Base-by-base conservation (phyloP, 2,113 vertebrate genomes). In the Semnornis frantzii region DNA sequence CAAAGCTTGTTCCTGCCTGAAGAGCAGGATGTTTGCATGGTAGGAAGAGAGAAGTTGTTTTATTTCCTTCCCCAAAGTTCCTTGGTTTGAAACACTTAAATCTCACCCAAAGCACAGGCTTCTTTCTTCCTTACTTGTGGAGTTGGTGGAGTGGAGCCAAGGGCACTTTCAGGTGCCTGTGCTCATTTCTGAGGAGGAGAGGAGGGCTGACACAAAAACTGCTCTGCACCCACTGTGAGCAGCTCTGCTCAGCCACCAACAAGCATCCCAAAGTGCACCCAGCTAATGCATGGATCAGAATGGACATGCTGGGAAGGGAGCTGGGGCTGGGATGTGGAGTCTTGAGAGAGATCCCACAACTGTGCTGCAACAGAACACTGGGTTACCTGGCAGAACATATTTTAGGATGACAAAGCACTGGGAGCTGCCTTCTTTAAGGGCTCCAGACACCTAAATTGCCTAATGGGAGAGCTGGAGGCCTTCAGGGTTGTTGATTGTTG, bases 11-110 rank as follows among this genome's bases (percentile, higher is more conserved):
- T 92, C 69, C 66, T 93, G 37, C 37, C n/a, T 71, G 81, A 68
- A 46, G 62, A 94, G 24, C 52, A n/a, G n/a, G 21, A 3, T 74
- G 31, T 12, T 57, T 2, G 2, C 0, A 0, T 25, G 46, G 28
- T 68, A 33, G 31, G 37, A 5, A 48, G 33, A 50, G 27, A 0
- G 1, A n/a, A 63, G 18, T 34, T 52, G 27, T 31, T 80, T 69
- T 46, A 17, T 62, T 88, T 86, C 19, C 23, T 82, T 68, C 25
- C 5, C 39, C 65, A 72, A 58, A 11, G 4, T 46, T 75, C 31
- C 54, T 5, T 19, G 1, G 5, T 70, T 83, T 54, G 39, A 17
- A 79, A 68, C 1, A 9, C 1, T 7, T 10, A 42, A 70, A 74
- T 20, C 10, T 42, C 65, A 14, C 37, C 34, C 20, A 20, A 73